Evolutionary conservation across 2,888 invertebrate genomes (phyloP), one percentile per base, ranked within the genome.

Genomic region (Trissonchulus latispiculum): DNA sequence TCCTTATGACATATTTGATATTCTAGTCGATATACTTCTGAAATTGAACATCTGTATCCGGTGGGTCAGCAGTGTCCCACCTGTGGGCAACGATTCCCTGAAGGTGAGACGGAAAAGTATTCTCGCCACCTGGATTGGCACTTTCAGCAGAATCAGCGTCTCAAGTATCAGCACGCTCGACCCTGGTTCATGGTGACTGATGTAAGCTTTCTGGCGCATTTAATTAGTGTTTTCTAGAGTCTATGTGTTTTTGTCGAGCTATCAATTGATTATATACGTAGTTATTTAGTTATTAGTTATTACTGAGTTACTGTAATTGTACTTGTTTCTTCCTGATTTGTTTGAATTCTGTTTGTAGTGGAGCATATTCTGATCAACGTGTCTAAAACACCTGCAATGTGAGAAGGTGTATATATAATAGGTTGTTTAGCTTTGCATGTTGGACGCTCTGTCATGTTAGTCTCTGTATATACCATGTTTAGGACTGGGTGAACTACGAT

Each of bases 51-150:
- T 3, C 85, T 95, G 33, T 95, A 93, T 84, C 89, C 75, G 33
- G 76, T 77, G 89, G 62, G 91, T 23, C 33, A 94, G 88, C 96
- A 95, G 83, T 99, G 99, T 85, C 91, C 92, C 77, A 92, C 93
- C 71, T 99, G 99, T 85, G 97, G 97, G 37, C 89, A 93, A 75
- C 88, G 96, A 67, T 96, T 97, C 85, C 90, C 92, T 23, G 69
- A 75, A 33, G 36, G 72, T 36, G 70, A 70, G 61, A 67, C 91
- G 8, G 90, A 90, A 77, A 89, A 91, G 76, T 99, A 96, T 85
- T 81, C 85, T 80, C 92, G 93, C 83, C 99, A 99, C 85, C 88
- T 97, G 75, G 97, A 99, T 86, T 97, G 97, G 96, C 99, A 99
- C 86, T 97, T 97, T 86, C 86, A 94, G 0, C 92, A 93, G 84